Base-by-base conservation (phyloP, 1,140 invertebrate species). In the Solenopsis invicta region DNA sequence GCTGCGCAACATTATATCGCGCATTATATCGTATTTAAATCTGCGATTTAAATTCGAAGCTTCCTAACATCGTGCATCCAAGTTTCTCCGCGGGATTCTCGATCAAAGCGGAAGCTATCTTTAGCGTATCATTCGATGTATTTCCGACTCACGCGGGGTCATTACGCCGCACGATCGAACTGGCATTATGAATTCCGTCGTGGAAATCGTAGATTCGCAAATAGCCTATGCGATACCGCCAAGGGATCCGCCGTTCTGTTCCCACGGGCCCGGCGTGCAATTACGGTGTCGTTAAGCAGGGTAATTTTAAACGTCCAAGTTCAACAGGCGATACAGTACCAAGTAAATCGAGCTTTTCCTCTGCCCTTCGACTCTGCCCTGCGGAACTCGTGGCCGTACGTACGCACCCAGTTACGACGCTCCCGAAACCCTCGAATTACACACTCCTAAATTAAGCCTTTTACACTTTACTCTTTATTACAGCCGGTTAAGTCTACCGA, bases 271-370 rank as follows among this genome's bases (percentile, higher is more conserved):
- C 21, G 41, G 21, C 37, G 37, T 74, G 80, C 80, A 84, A 84
- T 84, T 84, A 84, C 80, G 69, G 69, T 84, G 71, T 75, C 80
- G 71, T 84, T 84, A 84, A 84, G 80, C 80, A 74, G 80, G 54
- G 80, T 84, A 84, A 84, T 84, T 84, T 84, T 74, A 84, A 84
- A 84, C 80, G 80, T 84, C 69, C 80, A 84, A 84, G 80, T 84
- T 84, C 80, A 84, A 84, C 80, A 61, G 69, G 80, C 80, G 80
- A 84, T 84, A 84, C 69, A 75, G 80, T 62, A 37, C 69, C 80
- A 50, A 84, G 80, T 84, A 84, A 84, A 84, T 84, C 80, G 80
- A 84, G 80, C 80, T 84, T 84, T 84, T 84, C 80, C 80, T 84
- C 69, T 84, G 69, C 69, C 69, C 69, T 84, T 74, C 80, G 80